Evolutionary conservation across 2,888 invertebrate species (phyloP).

Genomic region (Lasioglossum pauxillum): DNA sequence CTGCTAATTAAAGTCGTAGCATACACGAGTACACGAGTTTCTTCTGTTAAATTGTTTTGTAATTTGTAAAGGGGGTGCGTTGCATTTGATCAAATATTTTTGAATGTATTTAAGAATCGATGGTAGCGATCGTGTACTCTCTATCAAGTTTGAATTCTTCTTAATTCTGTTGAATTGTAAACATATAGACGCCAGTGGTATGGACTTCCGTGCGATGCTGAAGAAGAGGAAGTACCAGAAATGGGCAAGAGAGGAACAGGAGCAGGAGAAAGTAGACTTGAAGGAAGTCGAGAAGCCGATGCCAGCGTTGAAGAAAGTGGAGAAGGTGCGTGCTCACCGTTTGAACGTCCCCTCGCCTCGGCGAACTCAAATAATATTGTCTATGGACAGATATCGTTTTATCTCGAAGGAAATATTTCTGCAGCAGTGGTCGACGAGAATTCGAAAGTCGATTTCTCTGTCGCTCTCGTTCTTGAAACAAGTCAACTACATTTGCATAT

Average conservation of each 20-base stretch:
- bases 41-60: no score
- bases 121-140: background rate
- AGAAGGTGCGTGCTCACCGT: conserved; percentile 90
- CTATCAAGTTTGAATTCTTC: background rate
- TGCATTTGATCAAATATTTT: no score
- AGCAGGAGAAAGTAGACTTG: conserved; percentile 96
- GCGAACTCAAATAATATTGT: background rate
- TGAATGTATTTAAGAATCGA: no score
- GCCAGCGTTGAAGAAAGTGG: conserved; percentile 95
- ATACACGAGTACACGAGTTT: no score
- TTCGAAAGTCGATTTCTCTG: background rate
- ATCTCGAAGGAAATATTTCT: background rate
- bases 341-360: background rate
- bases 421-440: background rate
- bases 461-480: background rate
- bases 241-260: conserved; percentile 96
- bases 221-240: conserved; percentile 98
- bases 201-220: conserved; percentile 99
- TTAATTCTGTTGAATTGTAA: background rate
- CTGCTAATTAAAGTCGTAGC: no score
- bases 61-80: no score
- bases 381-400: background rate
- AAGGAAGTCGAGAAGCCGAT: conserved; percentile 96
- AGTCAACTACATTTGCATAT: no score
- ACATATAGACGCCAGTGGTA: conserved; percentile 94